A percentile compares a stretch with the other conserved stretches of the same genome.
phyloP scores from a whole-genome alignment of 2,888 invertebrate genomes.

The Tanytarsus gracilentus region DNA sequence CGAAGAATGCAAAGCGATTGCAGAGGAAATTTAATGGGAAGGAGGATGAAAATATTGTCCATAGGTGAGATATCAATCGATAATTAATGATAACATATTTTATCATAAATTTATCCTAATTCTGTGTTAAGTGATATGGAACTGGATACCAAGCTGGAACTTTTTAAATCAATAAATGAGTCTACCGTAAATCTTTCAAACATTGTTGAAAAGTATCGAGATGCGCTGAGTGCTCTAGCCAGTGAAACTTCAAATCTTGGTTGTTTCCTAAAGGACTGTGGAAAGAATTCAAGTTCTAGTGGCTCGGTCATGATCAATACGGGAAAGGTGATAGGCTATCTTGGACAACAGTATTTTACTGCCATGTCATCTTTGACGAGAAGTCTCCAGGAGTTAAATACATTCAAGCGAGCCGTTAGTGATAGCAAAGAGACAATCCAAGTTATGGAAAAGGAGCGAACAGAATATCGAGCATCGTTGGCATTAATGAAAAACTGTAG shows the following conservation, averaged over 20 bases:
- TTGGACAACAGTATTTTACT: conserved; percentile 85
- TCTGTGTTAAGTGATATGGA: conserved; percentile 63
- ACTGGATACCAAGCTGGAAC: conserved; percentile 89
- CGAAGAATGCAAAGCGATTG: conserved; percentile 74
- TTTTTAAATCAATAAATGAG: conserved; percentile 85
- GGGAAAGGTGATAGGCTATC: conserved; percentile 80
- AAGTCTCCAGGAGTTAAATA: conserved; percentile 93
- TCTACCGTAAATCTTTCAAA: conserved; percentile 79
- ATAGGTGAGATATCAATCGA: conserved; percentile 48
- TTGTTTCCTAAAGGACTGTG: conserved; percentile 86
- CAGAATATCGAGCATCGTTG: conserved; percentile 89
- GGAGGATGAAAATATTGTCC: conserved; percentile 93
- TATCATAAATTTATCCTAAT: background rate
- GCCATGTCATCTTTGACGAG: conserved; percentile 76
- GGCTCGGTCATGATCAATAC: conserved; percentile 72
- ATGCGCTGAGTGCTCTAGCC: conserved; percentile 81
- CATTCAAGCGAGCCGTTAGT: conserved; percentile 88
- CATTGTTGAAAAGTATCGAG: conserved; percentile 88
- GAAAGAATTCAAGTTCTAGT: conserved; percentile 79
- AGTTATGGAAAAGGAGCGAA: conserved; percentile 89
- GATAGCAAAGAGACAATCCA: conserved; percentile 87
- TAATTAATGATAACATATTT: background rate
- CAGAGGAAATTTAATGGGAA: conserved; percentile 88
- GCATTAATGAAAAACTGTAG: conserved; percentile 99
- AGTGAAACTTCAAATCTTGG: conserved; percentile 95